Conservation (phyloP, 2,113 vertebrate genomes). For the Ptilorrhoa leucosticta region DNA sequence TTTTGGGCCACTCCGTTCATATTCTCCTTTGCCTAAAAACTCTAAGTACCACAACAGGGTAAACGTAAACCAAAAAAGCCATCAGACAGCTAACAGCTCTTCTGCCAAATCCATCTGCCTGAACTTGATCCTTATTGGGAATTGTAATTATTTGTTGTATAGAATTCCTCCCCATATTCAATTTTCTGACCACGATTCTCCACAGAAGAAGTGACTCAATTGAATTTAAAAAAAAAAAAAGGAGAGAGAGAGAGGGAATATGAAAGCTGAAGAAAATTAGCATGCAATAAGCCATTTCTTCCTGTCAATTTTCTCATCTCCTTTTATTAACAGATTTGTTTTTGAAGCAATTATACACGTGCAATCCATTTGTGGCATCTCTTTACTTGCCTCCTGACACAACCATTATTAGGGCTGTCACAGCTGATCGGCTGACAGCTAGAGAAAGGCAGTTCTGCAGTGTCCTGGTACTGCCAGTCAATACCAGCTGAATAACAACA, state of each 20-base stretch:
- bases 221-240: not conserved
- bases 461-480: slow-evolving; percentile 46
- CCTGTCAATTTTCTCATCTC: slow-evolving; percentile 14
- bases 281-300: slow-evolving; percentile 33
- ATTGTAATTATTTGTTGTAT: not conserved
- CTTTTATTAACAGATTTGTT: slow-evolving; percentile 64
- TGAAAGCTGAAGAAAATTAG: slow-evolving; percentile 21
- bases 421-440: slow-evolving; percentile 27
- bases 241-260: not conserved
- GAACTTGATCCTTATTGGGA: not conserved
- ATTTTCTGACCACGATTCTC: not conserved
- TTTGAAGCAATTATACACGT: slow-evolving; percentile 66
- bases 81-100: not conserved
- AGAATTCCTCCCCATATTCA: not conserved
- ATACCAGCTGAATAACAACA: slow-evolving; percentile 28
- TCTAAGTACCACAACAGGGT: not conserved
- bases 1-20: not conserved
- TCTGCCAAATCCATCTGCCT: slow-evolving; percentile 8
- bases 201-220: not conserved
- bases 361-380: slow-evolving; percentile 59
- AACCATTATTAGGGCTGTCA: slow-evolving; percentile 62
- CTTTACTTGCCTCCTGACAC: slow-evolving; percentile 60
- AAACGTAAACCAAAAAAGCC: not conserved
- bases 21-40: not conserved
- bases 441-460: slow-evolving; percentile 26